Conservation (phyloP, 2,888 invertebrate genomes). For the Eueremaeus valkanovi region DNA sequence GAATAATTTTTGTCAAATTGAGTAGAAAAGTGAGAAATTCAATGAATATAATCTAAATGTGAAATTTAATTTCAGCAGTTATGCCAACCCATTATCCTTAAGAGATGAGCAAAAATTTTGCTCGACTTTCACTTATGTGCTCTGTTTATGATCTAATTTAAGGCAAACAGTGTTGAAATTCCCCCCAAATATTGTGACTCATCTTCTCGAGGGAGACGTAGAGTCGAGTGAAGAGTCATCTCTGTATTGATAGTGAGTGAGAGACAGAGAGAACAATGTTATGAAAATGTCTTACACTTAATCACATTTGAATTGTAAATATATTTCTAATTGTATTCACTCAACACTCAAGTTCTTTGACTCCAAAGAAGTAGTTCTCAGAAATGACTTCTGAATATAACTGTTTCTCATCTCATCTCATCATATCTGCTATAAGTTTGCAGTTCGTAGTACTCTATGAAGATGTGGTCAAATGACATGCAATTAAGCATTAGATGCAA, state of each 20-base stretch:
- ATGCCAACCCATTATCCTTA: not conserved
- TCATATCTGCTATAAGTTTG: too few relatives aligned
- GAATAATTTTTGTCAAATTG: conserved; percentile 2
- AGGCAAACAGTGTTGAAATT: too few relatives aligned
- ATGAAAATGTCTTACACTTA: not conserved
- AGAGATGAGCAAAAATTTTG: not conserved
- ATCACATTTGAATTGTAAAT: conserved; percentile 20
- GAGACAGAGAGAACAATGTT: not conserved
- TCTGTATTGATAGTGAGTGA: not conserved
- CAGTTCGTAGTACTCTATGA: too few relatives aligned
- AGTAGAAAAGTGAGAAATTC: not conserved
- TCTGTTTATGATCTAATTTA: too few relatives aligned
- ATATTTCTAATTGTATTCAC: not conserved
- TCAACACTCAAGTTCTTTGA: not conserved
- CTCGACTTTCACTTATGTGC: too few relatives aligned
- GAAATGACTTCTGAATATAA: not conserved
- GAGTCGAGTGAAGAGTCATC: not conserved
- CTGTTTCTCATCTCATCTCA: not conserved
- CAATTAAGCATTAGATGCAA: not conserved
- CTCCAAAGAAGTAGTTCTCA: not conserved
- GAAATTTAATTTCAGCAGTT: not conserved
- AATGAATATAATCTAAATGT: not conserved
- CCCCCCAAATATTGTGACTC: too few relatives aligned
- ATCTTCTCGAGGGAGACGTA: too few relatives aligned
- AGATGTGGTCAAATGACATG: not conserved